Conservation (phyloP, 2,888 invertebrate species). For the Ptychoptera albimana region DNA sequence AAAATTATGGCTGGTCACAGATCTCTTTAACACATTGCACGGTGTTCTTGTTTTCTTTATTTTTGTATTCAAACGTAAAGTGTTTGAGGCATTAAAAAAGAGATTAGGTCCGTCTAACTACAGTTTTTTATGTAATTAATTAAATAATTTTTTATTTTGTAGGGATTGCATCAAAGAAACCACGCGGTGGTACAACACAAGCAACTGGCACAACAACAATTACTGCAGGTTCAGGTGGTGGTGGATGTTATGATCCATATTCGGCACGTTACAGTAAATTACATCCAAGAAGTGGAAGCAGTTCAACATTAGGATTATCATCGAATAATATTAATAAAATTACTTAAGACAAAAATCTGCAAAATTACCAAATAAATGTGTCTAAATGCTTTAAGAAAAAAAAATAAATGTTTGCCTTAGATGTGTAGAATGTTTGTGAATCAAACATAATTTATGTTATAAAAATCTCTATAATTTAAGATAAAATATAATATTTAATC, state of each 20-base stretch:
- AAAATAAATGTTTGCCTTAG: too few species aligned
- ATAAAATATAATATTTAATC: too few species aligned
- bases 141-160: background rate
- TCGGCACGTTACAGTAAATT: background rate
- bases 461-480: too few species aligned
- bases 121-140: background rate
- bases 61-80: constrained; percentile 51
- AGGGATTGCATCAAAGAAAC: constrained; percentile 4
- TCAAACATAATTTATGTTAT: too few species aligned
- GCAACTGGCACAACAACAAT: background rate
- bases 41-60: constrained; percentile 59
- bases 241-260: background rate
- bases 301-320: background rate
- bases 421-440: too few species aligned
- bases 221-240: constrained; percentile 7
- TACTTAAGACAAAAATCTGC: background rate
- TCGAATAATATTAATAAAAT: background rate
- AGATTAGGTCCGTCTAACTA: constrained; percentile 34
- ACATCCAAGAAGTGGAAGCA: background rate
- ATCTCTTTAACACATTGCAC: constrained; percentile 51
- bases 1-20: constrained; percentile 35
- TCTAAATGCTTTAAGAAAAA: too few species aligned
- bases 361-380: background rate
- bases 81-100: constrained; percentile 40
- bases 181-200: background rate